Base-by-base conservation (phyloP, 2,113 vertebrate genomes). In the Microtus pennsylvanicus region DNA sequence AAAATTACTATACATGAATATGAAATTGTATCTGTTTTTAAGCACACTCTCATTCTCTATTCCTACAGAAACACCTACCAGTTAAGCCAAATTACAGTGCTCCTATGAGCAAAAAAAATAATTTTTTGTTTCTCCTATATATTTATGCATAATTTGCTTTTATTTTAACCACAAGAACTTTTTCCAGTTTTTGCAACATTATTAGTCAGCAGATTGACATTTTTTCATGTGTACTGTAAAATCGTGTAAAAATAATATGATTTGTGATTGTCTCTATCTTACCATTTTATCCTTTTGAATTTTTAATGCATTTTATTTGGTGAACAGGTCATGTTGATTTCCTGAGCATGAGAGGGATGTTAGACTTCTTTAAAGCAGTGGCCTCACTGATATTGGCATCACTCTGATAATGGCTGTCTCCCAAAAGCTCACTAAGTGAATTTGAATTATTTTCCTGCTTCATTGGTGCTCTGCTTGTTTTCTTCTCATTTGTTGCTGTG, bases 51-150 rank as follows among this genome's bases (percentile, higher is more conserved):
- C 93, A 81, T 98, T 98, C 97, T 98, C 87, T 98, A 69, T 98
- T 98, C 98, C 97, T 97, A 94, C 95, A 98, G 97, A 91, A 98
- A 98, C 97, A 98, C 97, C 98, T 99, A 98, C 97, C 94, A 98
- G 98, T 98, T 98, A 98, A 98, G 94, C 98, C 97, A 98, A 98
- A 98, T 99, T 98, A 98, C 42, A 98, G 98, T 98, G 96, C 91
- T 98, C 85, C 92, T 93, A 94, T 92, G 97, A 98, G 81, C 89
- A 97, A 98, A 98, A 97, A 98, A 98, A 94, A 69, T 55, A 97
- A 87, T 96, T 98, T 98, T 98, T 98, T 98, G 97, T 98, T 98
- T 98, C 82, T 93, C 55, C 95, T 94, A 95, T 97, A 61, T 98
- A 97, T 98, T 98, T 98, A 97, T 98, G 97, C 97, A 96, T 98